A percentile compares a stretch with the other conserved stretches of the same genome.
Conservation (phyloP, 2,888 invertebrate genomes). For the Brachyopa scutellaris region DNA sequence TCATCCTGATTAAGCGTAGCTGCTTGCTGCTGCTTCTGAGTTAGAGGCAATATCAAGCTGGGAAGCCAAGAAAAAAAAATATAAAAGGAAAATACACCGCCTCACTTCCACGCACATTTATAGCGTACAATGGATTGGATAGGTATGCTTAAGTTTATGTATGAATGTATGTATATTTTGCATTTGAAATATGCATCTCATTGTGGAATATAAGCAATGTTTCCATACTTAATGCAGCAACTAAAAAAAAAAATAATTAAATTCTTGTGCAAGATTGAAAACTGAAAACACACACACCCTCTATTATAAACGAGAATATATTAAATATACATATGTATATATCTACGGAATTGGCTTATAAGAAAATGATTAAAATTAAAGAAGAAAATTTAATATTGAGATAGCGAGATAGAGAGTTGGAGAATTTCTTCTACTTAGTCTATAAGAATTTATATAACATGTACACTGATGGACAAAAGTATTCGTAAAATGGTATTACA, state of each 20-base stretch:
- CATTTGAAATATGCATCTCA: slow-evolving; percentile 42
- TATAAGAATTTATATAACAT: no score
- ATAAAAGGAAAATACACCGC: not conserved
- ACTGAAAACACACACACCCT: slow-evolving; percentile 10
- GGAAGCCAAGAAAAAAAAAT: slow-evolving; percentile 6
- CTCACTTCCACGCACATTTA: slow-evolving; percentile 40
- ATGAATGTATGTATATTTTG: slow-evolving; percentile 2
- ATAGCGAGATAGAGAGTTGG: no score
- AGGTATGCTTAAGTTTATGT: slow-evolving; percentile 13
- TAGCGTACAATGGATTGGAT: slow-evolving; percentile 16
- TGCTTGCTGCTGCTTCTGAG: not conserved
- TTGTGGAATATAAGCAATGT: not conserved
- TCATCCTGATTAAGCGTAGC: slow-evolving; percentile 31
- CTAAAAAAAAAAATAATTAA: slow-evolving; percentile 3
- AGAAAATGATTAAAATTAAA: not conserved
- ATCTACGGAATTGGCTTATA: not conserved
- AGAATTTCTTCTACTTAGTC: no score
- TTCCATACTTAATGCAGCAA: no score
- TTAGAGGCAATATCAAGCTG: slow-evolving; percentile 24
- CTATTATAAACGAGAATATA: not conserved
- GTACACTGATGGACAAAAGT: no score
- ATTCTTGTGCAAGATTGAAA: slow-evolving; percentile 26
- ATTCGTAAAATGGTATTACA: no score
- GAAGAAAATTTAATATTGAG: no score
- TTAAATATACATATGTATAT: not conserved